A percentile compares a stretch with the other conserved stretches of the same genome.
Conservation (phyloP, 2,113 vertebrate species). For the Colius striatus region DNA sequence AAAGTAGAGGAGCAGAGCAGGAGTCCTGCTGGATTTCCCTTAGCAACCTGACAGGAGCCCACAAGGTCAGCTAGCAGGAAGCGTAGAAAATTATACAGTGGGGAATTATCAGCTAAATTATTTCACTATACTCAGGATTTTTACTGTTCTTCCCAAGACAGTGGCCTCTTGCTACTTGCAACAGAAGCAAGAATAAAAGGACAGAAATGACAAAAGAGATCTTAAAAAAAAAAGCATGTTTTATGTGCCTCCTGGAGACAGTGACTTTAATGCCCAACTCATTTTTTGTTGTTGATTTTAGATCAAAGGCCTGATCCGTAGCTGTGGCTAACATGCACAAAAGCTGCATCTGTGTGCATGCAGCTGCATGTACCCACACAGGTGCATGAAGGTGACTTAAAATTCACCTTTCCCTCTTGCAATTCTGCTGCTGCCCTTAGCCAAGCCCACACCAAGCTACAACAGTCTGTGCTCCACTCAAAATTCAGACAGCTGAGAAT, state of each 20-base stretch:
- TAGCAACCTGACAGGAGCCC: slow-evolving; percentile 84
- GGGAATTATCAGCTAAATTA: slow-evolving; percentile 88
- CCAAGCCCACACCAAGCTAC: neutral
- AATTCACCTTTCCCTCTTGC: slow-evolving; percentile 41
- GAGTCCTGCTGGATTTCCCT: slow-evolving; percentile 84
- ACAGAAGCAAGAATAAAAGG: slow-evolving; percentile 79
- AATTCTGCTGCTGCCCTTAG: neutral
- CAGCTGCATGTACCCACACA: neutral
- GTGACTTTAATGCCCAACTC: slow-evolving; percentile 47
- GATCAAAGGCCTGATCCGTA: neutral
- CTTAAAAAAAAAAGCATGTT: slow-evolving; percentile 29
- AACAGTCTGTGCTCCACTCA: neutral
- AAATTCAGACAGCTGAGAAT: neutral
- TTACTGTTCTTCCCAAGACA: slow-evolving; percentile 82
- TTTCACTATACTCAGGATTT: slow-evolving; percentile 85
- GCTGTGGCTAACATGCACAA: neutral
- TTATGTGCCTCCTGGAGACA: slow-evolving; percentile 24
- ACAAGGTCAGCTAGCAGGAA: slow-evolving; percentile 88
- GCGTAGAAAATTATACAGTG: slow-evolving; percentile 82
- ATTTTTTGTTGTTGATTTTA: slow-evolving; percentile 54
- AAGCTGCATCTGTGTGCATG: neutral
- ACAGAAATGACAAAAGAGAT: slow-evolving; percentile 75
- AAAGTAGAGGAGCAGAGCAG: slow-evolving; percentile 77
- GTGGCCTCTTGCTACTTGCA: slow-evolving; percentile 79
- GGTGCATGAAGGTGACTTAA: slow-evolving; percentile 53